phyloP scores from a whole-genome alignment of 2,888 invertebrate genomes.

The Nephrotoma flavescens region DNA sequence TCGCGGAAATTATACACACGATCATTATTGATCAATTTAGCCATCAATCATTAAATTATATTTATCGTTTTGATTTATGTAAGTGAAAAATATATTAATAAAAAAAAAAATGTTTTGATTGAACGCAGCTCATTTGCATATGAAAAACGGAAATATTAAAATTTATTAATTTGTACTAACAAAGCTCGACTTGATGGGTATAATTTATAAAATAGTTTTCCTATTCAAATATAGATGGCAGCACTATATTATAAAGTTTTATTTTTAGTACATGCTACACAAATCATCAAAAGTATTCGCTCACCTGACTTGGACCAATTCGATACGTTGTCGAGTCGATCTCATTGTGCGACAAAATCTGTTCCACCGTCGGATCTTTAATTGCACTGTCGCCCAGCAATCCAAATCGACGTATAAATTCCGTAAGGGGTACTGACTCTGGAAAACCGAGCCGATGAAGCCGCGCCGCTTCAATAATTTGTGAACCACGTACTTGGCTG shows the following conservation, averaged over 20 bases:
- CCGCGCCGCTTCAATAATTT: slow-evolving; percentile 76
- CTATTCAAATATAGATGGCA: not conserved
- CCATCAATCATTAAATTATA: not conserved
- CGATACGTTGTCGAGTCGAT: slow-evolving; percentile 74
- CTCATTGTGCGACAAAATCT: slow-evolving; percentile 69
- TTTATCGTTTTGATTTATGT: not conserved
- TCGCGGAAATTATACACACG: not conserved
- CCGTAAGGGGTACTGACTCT: slow-evolving; percentile 73
- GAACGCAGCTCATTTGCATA: not conserved
- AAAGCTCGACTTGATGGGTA: not conserved
- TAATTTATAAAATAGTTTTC: not conserved
- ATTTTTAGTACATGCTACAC: not conserved
- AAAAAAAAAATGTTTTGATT: not conserved
- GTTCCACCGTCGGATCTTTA: slow-evolving; percentile 49
- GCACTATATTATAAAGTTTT: not conserved
- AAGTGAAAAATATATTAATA: not conserved
- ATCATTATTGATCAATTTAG: not conserved
- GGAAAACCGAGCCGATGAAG: slow-evolving; percentile 90
- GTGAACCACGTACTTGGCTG: slow-evolving; percentile 82
- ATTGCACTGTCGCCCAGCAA: slow-evolving; percentile 32
- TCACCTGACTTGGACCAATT: slow-evolving; percentile 84
- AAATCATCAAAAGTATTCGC: slow-evolving; percentile 19
- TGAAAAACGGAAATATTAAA: not conserved
- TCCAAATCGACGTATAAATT: slow-evolving; percentile 75
- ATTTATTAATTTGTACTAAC: not conserved